Base-by-base conservation (phyloP, 2,888 invertebrate species). In the Brachynemurus nebulosus region DNA sequence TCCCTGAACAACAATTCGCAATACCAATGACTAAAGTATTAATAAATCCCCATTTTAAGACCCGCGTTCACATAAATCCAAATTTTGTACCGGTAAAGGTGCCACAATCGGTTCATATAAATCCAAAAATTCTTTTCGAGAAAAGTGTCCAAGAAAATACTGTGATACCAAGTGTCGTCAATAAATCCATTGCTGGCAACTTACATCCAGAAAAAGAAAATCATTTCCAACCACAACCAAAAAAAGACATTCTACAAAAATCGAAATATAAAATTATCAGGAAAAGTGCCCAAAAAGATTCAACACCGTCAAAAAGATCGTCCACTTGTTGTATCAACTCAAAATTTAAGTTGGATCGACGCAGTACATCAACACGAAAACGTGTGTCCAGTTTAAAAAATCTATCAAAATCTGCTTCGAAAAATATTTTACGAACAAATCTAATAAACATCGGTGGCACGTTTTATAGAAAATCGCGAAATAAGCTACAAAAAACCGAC, bases 1-100 rank as follows among this genome's bases (percentile, higher is more conserved):
- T n/a, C n/a, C n/a, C n/a, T n/a, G n/a, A n/a, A n/a, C n/a, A n/a
- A n/a, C n/a, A n/a, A n/a, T n/a, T n/a, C n/a, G 12, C 35, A 14
- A 42, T 34, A 12, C 19, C 34, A 12, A 33, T 19, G 5, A 42
- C 16, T 7, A 62, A 55, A 48, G 61, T 64, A 5, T 56, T 58
- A 47, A 55, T 65, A 17, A 64, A 64, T 54, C 64, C 63, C 6
- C 60, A 63, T 47, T 64, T 62, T 49, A 54, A 56, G n/a, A n/a
- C n/a, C n/a, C n/a, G n/a, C n/a, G 53, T 56, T 4, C 53, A 52
- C 37, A 51, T 57, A 36, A 57, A 56, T 47, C 58, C 58, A n/a
- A 55, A 58, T 50, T 57, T 58, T 46, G 51, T 52, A 21, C 14
- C 19, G 34, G 16, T 7, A n/a, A 19, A n/a, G 11, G n/a, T 46